Base-by-base conservation (phyloP, 2,888 invertebrate genomes). In the Diadegma fenestrale region DNA sequence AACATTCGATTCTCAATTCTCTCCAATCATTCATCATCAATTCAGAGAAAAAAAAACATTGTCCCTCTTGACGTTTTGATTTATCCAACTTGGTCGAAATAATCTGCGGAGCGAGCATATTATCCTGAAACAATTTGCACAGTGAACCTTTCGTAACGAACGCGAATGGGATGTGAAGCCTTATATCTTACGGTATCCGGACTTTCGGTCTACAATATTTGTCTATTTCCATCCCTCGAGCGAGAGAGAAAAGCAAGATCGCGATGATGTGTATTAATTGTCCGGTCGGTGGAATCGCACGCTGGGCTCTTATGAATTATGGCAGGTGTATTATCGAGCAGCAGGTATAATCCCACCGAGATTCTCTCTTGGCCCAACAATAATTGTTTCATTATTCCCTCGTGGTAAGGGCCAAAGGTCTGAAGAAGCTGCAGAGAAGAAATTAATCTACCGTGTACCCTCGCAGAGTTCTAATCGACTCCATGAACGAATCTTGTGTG, bases 211-310 rank as follows among this genome's bases (percentile, higher is more conserved):
- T 61, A 0, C 43, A 30, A 61, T 68, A 51, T 26, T 63, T 69
- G 54, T 77, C 66, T 73, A 58, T 69, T 66, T 51, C 26, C 77
- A 66, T 76, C 22, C n/a, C 54, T 45, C 22, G 63, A 41, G 22
- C 48, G 19, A 19, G 45, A 19, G 45, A 19, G 45, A 68, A 37
- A n/a, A 43, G 51, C 17, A 12, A 63, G 77, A 51, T 71, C 26
- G 17, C 37, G 45, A 58, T 43, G 73, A 75, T 68, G 78, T 63
- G 78, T 81, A 81, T 83, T 79, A 83, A 83, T 83, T 80, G 79
- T 79, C 33, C 41, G 37, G 7, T 51, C 63, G 33, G 22, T 58
- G 3, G 73, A 54, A 41, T 73, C 48, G 30, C 64, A 64, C 72
- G 26, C 26, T 26, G 14, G 61, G 64, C 58, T 63, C n/a, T 51